Percentiles rank a stretch among this genome's conserved stretches.
Evolutionary conservation across 37 sponge, comb jelly and placozoan species (phyloP).

Genomic region (Haliclona indistincta): DNA sequence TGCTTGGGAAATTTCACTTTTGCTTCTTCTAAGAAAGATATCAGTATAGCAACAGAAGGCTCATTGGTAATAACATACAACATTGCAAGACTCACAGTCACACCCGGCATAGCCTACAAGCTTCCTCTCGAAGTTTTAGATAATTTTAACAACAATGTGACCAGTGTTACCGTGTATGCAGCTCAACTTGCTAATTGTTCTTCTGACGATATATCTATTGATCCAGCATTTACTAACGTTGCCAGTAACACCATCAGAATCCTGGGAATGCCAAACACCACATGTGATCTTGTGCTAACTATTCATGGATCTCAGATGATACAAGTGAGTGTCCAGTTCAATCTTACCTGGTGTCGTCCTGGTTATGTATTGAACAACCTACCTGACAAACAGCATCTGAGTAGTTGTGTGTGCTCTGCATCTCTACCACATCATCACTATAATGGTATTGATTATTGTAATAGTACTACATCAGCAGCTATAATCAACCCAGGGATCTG

Average conservation of each 20-base stretch:
- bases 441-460: neutral
- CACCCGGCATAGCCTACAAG: neutral
- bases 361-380: neutral
- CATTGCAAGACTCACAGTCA: no score
- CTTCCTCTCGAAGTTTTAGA: neutral
- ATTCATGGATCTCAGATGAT: neutral
- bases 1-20: no score
- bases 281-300: neutral
- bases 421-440: neutral
- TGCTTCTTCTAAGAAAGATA: no score
- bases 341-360: slow-evolving; percentile 5
- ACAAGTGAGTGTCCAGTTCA: neutral
- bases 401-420: slow-evolving; percentile 9
- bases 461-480: slow-evolving; percentile 2
- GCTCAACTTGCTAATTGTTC: neutral
- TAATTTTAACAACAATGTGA: neutral
- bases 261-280: neutral
- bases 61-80: no score
- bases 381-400: neutral
- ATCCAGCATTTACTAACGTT: neutral
- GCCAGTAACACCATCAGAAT: neutral
- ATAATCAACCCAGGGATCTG: slow-evolving; percentile 26
- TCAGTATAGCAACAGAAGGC: no score
- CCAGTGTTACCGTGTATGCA: neutral
- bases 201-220: neutral